Evolutionary conservation across 1,140 invertebrate species (phyloP).

Genomic region (Phocides pigmalion): DNA sequence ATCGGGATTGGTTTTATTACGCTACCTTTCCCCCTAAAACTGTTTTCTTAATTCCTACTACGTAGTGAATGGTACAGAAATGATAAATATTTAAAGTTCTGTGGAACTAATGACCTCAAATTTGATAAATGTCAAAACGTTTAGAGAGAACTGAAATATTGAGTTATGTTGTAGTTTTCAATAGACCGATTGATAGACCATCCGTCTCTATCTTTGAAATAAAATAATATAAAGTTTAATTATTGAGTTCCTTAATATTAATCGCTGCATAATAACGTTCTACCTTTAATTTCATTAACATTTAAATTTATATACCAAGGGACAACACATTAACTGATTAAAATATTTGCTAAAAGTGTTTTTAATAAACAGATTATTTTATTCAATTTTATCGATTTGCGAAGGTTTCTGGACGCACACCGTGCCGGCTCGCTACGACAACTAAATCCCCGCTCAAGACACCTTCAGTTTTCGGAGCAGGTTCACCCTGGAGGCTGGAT

Average conservation of each 20-base stretch:
- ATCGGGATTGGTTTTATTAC: too few relatives aligned
- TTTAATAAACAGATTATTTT: too few relatives aligned
- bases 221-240: too few relatives aligned
- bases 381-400: constrained; percentile 23
- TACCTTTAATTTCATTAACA: too few relatives aligned
- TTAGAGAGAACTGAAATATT: constrained; percentile 4
- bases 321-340: too few relatives aligned
- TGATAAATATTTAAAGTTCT: neutral
- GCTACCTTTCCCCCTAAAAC: too few relatives aligned
- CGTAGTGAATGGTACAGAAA: too few relatives aligned
- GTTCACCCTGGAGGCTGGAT: constrained; percentile 37
- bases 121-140: constrained; percentile 4
- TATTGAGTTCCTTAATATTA: too few relatives aligned
- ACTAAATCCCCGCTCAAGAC: constrained; percentile 53
- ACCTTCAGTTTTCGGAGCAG: constrained; percentile 41
- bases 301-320: too few relatives aligned
- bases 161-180: neutral
- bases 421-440: constrained; percentile 61
- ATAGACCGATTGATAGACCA: neutral
- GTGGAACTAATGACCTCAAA: neutral
- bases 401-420: constrained; percentile 70
- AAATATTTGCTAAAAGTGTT: too few relatives aligned
- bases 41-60: too few relatives aligned
- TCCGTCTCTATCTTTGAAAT: neutral
- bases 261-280: too few relatives aligned